Base-by-base conservation (phyloP, 2,113 vertebrate species). In the Nesospiza acunhae region DNA sequence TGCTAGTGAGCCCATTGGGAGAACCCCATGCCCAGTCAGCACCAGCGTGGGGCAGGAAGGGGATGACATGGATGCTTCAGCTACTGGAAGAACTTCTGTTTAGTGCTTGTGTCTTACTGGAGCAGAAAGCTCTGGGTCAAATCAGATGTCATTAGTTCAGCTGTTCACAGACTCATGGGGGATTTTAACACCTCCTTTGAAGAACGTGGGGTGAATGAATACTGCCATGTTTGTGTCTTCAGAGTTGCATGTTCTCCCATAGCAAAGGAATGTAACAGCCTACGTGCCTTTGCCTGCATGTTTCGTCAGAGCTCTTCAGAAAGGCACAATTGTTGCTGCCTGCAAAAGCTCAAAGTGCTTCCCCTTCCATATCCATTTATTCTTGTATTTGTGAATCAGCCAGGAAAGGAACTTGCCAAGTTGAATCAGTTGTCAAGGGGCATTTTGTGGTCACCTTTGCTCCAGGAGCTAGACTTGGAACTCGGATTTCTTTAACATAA, bases 191-290 rank as follows among this genome's bases (percentile, higher is more conserved):
- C 52, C 58, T 72, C 27, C 35, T 87, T 39, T 37, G 37, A 69
- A 41, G 59, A 84, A 15, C n/a, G 0, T 23, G 24, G 26, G 20
- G 37, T 13, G 11, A 31, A 33, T 20, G 28, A 47, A 41, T 24
- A 3, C 35, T 84, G 53, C 56, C 33, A 1, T 21, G 39, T 55
- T 20, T 41, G 39, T 74, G 4, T 53, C 63, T 67, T 30, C 31
- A 44, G 68, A 64, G 28, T 1, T 35, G 15, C 5, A 2, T 1
- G 6, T 56, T 87, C 46, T 46, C 30, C 0, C 1, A 2, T 9
- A 44, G 44, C 39, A 56, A 46, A 75, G 33, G 16, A 53, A 30
- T 82, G 62, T 87, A 87, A 59, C 6, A 68, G 39, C 41, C 47
- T 26, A 15, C 24, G 3, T 23, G 42, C 59, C 42, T 80, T 80